Conservation (phyloP, 2,888 invertebrate genomes). For the Chamaedrilus cognettii region DNA sequence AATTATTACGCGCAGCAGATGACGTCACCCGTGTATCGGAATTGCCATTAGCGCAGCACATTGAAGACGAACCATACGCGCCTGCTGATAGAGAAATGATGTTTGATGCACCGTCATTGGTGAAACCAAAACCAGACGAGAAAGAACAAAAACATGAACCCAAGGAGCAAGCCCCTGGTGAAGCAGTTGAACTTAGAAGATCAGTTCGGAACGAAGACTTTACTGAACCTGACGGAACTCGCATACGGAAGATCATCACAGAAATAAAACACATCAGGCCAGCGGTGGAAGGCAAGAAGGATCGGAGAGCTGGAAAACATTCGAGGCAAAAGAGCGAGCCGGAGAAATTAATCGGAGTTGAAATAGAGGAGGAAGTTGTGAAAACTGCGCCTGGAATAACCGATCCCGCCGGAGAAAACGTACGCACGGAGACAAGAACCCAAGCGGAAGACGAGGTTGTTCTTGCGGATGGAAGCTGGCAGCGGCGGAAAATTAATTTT, state of each 20-base stretch:
- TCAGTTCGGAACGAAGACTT: not conserved
- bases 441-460: not conserved
- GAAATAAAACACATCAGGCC: not conserved
- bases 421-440: not conserved
- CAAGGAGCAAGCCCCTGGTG: no score
- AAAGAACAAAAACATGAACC: no score
- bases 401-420: not conserved
- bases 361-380: not conserved
- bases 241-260: not conserved
- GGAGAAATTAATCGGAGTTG: not conserved
- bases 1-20: no score
- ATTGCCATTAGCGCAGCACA: no score
- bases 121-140: no score
- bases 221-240: not conserved
- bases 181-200: not conserved
- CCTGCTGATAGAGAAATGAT: not conserved
- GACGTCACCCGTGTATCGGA: no score
- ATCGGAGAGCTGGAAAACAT: not conserved
- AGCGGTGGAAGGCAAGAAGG: not conserved
- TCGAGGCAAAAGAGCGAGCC: not conserved
- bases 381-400: not conserved
- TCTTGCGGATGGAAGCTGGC: conserved; percentile 6
- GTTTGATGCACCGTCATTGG: not conserved
- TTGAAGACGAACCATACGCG: not conserved
- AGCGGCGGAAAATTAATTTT: not conserved